Percentiles rank a stretch among this genome's conserved stretches.
Evolutionary conservation across 2,113 vertebrate species (phyloP).

Genomic region (Bufo gargarizans): DNA sequence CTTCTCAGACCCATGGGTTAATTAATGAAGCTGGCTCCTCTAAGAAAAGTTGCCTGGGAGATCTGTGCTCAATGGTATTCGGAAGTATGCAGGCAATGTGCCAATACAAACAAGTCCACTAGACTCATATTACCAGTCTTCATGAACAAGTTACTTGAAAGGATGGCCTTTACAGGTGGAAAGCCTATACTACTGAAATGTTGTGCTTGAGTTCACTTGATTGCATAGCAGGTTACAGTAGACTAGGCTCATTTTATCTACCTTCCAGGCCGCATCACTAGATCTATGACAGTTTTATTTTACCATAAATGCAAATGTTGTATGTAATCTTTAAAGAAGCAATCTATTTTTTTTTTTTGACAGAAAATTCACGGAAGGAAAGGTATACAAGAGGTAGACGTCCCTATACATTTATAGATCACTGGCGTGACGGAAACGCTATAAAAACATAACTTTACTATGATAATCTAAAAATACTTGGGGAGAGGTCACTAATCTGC

Average conservation of each 20-base stretch:
- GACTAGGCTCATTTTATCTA: not conserved
- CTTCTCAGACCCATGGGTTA: not conserved
- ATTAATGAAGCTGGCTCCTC: not conserved
- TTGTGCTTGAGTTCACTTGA: not conserved
- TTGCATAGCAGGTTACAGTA: not conserved
- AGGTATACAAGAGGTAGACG: too few relatives aligned
- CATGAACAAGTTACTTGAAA: not conserved
- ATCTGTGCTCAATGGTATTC: not conserved
- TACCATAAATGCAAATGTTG: too few relatives aligned
- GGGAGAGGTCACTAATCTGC: too few relatives aligned
- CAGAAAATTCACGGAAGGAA: too few relatives aligned
- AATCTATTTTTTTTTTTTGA: too few relatives aligned
- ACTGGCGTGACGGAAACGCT: too few relatives aligned
- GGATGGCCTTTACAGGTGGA: not conserved
- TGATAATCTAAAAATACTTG: too few relatives aligned
- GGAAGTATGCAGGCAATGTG: not conserved
- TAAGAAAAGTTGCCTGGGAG: constrained; percentile 2
- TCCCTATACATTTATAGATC: too few relatives aligned
- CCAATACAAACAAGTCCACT: not conserved
- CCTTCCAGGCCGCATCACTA: not conserved
- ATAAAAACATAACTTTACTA: too few relatives aligned
- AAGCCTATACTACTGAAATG: not conserved
- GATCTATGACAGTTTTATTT: not conserved
- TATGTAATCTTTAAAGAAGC: too few relatives aligned
- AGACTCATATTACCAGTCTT: constrained; percentile 1